Percentiles rank a stretch among this genome's conserved stretches.
phyloP scores from a whole-genome alignment of 2,888 invertebrate species.

The Oxystoma pomonae region DNA sequence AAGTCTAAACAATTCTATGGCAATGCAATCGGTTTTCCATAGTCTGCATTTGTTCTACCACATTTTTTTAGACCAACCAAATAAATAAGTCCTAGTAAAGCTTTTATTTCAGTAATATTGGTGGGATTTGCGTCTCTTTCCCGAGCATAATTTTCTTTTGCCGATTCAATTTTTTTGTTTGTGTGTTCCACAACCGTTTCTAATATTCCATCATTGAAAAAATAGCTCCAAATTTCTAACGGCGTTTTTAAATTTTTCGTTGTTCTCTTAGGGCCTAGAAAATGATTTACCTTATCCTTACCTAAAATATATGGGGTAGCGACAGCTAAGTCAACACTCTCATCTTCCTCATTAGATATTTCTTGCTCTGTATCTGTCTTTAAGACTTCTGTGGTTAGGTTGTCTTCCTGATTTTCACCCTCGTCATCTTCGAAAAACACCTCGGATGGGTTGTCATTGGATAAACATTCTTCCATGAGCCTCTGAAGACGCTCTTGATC shows the following conservation, averaged over 20 bases:
- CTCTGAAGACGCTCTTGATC: neutral
- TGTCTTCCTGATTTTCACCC: neutral
- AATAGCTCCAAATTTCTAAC: conserved; percentile 20
- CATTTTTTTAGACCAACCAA: conserved; percentile 31
- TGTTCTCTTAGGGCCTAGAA: conserved; percentile 1
- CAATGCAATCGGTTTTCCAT: conserved; percentile 31
- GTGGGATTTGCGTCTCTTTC: conserved; percentile 23
- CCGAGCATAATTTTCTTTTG: conserved; percentile 22
- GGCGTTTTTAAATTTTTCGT: neutral
- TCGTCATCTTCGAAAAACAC: neutral
- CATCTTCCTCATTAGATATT: neutral
- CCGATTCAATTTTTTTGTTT: conserved; percentile 25
- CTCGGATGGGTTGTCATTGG: neutral
- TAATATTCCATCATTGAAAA: conserved; percentile 27
- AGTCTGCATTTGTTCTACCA: conserved; percentile 27
- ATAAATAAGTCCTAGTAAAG: conserved; percentile 35
- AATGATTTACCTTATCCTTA: conserved; percentile 1
- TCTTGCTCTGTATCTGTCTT: neutral
- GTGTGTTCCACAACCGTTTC: conserved; percentile 29
- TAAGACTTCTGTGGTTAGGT: neutral
- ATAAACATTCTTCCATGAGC: neutral
- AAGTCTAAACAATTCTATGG: conserved; percentile 32
- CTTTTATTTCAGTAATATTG: conserved; percentile 31
- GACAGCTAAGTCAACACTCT: neutral
- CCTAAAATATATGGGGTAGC: conserved; percentile 1